These are phyloP conservation scores for Ploceus nigricollis DNA, from an alignment of 2,113 vertebrate genomes.

Conservation along the genomic window DNA sequence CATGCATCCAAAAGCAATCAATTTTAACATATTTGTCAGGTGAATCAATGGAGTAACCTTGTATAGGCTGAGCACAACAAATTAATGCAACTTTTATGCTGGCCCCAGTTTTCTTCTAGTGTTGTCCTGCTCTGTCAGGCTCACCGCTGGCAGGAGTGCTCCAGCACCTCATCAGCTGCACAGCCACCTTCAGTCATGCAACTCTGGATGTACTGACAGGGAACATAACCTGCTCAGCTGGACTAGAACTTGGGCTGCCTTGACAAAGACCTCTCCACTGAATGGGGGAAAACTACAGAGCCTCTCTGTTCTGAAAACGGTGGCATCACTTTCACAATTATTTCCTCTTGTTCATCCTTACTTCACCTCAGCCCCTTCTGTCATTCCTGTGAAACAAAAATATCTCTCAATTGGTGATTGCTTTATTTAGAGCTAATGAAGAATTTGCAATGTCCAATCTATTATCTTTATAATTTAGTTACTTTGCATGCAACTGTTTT, in stretches of 20 bases:
- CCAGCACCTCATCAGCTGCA: not conserved
- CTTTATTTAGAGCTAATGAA: not conserved
- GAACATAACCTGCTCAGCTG: not conserved
- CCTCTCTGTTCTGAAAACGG: not conserved
- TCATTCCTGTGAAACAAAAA: not conserved
- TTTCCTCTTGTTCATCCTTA: not conserved
- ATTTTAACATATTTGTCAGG: not conserved
- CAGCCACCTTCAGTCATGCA: accelerated
- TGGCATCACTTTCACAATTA: not conserved
- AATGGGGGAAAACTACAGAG: not conserved
- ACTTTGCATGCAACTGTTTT: not conserved
- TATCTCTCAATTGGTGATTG: not conserved
- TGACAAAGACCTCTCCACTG: not conserved
- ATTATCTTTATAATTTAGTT: not conserved
- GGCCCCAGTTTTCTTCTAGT: not conserved
- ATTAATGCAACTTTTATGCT: not conserved
- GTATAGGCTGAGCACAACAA: not conserved
- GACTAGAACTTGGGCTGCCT: not conserved
- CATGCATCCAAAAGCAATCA: not conserved
- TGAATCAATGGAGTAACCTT: not conserved
- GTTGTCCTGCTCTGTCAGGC: not conserved
- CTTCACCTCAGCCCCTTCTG: not conserved
- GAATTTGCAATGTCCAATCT: not conserved
- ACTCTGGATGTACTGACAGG: accelerated
- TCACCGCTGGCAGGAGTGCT: not conserved